Evolutionary conservation across 1,140 invertebrate species (phyloP).

Genomic region (Tenebrio molitor): DNA sequence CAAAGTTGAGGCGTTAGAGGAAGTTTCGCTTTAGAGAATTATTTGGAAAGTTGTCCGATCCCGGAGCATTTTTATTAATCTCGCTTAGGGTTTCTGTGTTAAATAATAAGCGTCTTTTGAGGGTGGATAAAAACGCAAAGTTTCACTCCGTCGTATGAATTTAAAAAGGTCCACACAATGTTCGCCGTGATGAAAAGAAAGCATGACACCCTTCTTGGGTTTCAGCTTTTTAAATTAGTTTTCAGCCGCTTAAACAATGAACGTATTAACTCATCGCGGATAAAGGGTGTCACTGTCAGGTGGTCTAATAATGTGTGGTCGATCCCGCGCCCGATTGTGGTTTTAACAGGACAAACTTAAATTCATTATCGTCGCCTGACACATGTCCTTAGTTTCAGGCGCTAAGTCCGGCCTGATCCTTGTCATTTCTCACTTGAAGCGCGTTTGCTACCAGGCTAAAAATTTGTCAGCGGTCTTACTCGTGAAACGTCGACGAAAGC

Average conservation of each 20-base stretch:
- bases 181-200: neutral
- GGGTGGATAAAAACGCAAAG: neutral
- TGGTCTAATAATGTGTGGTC: conserved; percentile 19
- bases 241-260: neutral
- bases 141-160: conserved; percentile 10
- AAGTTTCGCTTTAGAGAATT: too few species aligned
- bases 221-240: conserved; percentile 19
- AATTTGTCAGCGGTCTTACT: neutral
- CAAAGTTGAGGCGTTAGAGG: too few species aligned
- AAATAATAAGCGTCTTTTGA: conserved; percentile 24
- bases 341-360: conserved; percentile 7
- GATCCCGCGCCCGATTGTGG: conserved; percentile 14
- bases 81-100: neutral
- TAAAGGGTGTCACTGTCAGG: conserved; percentile 8
- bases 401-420: conserved; percentile 30
- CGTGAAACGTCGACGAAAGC: neutral
- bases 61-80: neutral
- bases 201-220: neutral
- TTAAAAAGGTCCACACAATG: conserved; percentile 26
- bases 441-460: neutral
- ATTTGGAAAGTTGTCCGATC: too few species aligned
- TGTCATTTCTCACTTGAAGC: conserved; percentile 30
- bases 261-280: conserved; percentile 3
- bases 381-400: conserved; percentile 27
- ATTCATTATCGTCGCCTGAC: conserved; percentile 32